A percentile compares a stretch with the other conserved stretches of the same genome.
phyloP scores from a whole-genome alignment of 1,140 invertebrate genomes.

The Nylanderia fulva region DNA sequence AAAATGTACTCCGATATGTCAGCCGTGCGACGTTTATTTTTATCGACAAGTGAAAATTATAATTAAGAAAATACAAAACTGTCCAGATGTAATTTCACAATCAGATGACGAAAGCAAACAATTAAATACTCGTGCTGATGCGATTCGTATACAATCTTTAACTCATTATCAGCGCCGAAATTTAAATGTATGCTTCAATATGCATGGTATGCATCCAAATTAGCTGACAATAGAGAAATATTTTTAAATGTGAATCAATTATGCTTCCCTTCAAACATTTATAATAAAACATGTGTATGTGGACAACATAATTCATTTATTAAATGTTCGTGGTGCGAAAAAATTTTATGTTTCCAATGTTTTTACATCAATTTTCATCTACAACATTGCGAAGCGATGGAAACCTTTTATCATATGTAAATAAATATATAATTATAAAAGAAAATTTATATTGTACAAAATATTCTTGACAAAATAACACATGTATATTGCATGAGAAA shows the following conservation, averaged over 20 bases:
- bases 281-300: not conserved
- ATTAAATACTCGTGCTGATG: not conserved
- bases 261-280: not conserved
- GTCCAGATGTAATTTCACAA: not conserved
- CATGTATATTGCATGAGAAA: too few species aligned
- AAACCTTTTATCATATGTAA: not conserved
- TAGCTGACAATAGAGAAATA: not conserved
- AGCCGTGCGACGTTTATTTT: not conserved
- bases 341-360: not conserved
- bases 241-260: conserved; percentile 2
- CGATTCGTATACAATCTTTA: not conserved
- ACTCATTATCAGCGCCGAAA: not conserved
- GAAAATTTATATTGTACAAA: too few species aligned
- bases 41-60: conserved; percentile 3
- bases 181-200: not conserved
- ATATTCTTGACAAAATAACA: too few species aligned
- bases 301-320: not conserved
- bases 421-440: too few species aligned
- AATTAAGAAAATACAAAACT: not conserved
- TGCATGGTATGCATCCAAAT: not conserved
- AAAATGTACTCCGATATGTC: not conserved
- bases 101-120: not conserved
- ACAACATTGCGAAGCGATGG: not conserved
- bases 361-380: conserved; percentile 6
- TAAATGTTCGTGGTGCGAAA: not conserved